These are phyloP conservation scores for Corapipo altera DNA, from an alignment of 2,113 vertebrate genomes.

Conservation along the genomic window DNA sequence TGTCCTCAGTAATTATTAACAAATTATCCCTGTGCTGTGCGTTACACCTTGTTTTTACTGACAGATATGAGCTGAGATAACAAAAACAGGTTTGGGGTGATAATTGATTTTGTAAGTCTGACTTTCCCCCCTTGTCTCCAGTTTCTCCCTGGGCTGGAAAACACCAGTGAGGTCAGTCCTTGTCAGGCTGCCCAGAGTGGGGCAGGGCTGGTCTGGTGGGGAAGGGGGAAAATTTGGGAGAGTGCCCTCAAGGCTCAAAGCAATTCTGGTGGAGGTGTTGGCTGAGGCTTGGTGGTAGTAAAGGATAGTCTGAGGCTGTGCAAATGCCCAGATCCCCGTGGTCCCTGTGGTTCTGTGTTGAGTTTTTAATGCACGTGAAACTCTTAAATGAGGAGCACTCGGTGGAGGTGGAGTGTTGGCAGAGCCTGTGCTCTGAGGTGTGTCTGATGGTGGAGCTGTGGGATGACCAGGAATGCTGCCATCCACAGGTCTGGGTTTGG, in stretches of 20 bases:
- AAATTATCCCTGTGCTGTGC: accelerated
- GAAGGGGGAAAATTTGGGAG: neutral
- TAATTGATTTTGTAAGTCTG: neutral
- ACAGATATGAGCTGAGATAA: accelerated
- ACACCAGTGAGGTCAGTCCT: accelerated
- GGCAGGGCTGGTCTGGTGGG: neutral
- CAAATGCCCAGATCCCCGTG: neutral
- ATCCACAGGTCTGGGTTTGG: accelerated
- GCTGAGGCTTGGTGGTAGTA: accelerated
- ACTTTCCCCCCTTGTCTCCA: neutral
- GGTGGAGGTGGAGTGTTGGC: neutral
- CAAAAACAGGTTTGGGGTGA: neutral
- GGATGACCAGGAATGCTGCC: accelerated
- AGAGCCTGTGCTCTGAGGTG: neutral
- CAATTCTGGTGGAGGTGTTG: neutral
- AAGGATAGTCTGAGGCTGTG: neutral
- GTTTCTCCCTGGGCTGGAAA: neutral
- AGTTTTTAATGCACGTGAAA: accelerated
- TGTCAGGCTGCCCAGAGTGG: neutral
- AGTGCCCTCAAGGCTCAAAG: neutral
- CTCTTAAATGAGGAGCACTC: neutral
- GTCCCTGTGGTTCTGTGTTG: neutral
- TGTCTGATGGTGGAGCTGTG: neutral
- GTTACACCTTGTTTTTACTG: neutral
- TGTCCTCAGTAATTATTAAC: neutral